Percentiles rank a stretch among this genome's conserved stretches.
These are phyloP conservation scores for Perithous albicinctus DNA, from an alignment of 2,888 invertebrate species.

Conservation along the genomic window DNA sequence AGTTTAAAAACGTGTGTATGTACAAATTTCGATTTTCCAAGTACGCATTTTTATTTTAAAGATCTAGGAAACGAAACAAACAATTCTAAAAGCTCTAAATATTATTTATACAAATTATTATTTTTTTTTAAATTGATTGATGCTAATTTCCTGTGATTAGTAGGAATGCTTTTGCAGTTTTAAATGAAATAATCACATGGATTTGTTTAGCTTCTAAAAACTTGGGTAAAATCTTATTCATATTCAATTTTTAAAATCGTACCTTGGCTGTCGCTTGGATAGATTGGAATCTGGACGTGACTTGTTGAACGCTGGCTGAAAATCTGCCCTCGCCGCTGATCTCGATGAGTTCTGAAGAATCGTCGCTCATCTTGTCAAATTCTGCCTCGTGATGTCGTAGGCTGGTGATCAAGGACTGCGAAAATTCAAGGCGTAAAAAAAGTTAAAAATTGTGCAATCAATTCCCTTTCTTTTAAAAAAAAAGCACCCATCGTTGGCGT, in stretches of 20 bases:
- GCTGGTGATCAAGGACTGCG: conserved; percentile 91
- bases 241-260: no score
- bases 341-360: conserved; percentile 93
- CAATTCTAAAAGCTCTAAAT: not conserved
- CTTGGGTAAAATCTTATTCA: not conserved
- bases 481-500: not conserved
- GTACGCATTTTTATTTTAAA: no score
- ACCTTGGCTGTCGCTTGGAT: conserved; percentile 94
- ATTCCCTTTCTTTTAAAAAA: not conserved
- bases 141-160: not conserved
- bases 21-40: no score
- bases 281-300: conserved; percentile 95
- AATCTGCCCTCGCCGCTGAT: conserved; percentile 94
- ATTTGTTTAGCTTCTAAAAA: no score
- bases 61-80: not conserved
- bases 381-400: conserved; percentile 94
- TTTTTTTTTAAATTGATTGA: not conserved
- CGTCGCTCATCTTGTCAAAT: conserved; percentile 94
- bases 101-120: not conserved
- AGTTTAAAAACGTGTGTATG: no score
- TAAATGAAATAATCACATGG: no score
- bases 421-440: conserved; percentile 65
- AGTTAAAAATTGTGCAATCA: not conserved
- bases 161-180: no score
- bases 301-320: conserved; percentile 95